These are phyloP conservation scores for Canis aureus DNA, from an alignment of 2,113 vertebrate species.

Conservation along the genomic window DNA sequence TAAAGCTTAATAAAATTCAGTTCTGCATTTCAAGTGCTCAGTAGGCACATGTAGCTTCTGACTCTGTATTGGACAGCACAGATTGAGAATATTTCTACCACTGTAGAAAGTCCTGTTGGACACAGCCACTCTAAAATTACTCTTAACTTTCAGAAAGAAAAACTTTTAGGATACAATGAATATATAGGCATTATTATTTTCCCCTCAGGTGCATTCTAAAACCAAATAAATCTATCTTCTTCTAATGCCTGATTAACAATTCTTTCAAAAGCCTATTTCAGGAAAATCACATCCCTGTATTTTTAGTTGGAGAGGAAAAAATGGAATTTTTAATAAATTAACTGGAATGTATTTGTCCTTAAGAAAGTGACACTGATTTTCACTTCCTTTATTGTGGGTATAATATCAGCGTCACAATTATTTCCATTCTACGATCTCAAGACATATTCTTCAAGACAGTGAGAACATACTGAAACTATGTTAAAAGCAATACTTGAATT, in stretches of 20 bases:
- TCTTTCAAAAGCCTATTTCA: constrained; percentile 5
- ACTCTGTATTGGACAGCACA: background rate
- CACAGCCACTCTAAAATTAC: background rate
- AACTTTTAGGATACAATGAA: background rate
- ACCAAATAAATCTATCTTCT: constrained; percentile 26
- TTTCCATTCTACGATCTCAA: background rate
- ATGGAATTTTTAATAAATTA: constrained; percentile 35
- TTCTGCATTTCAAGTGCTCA: background rate
- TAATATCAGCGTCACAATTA: background rate
- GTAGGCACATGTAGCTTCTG: background rate
- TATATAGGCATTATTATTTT: background rate
- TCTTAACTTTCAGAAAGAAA: background rate
- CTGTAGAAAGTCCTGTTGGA: background rate
- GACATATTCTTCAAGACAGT: background rate
- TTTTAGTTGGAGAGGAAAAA: constrained; percentile 36
- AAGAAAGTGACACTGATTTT: constrained; percentile 15
- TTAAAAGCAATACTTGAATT: constrained; percentile 35
- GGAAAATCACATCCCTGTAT: background rate
- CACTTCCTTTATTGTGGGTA: background rate
- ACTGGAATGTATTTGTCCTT: background rate
- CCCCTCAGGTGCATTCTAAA: background rate
- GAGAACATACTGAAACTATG: background rate
- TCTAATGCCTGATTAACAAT: constrained; percentile 21
- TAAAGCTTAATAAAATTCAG: constrained; percentile 31
- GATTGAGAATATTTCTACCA: background rate